Base-by-base conservation (phyloP, 1,140 invertebrate genomes). In the Pantala flavescens region DNA sequence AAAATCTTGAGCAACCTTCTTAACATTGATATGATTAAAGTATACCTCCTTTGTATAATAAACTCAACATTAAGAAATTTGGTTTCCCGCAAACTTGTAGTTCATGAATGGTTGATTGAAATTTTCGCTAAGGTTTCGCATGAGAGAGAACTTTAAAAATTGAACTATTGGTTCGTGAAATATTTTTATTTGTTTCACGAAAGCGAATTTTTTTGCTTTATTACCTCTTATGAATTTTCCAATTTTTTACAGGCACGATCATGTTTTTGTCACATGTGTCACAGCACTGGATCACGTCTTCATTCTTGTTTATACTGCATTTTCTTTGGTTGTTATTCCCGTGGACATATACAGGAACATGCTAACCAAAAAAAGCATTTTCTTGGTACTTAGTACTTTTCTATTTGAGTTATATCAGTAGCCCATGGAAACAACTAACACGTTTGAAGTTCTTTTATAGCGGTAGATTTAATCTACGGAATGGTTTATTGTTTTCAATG, bases 221-320 rank as follows among this genome's bases (percentile, higher is more conserved):
- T 71, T 42, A n/a, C n/a, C n/a, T n/a, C n/a, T n/a, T n/a, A n/a
- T n/a, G 36, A 55, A 76, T 23, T 74, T n/a, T 36, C 36, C 55
- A 75, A 74, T 75, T 77, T 78, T 82, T 84, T 84, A 63, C 81
- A 93, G 90, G 90, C 91, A 24, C 86, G 88, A 78, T 89, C 89
- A 82, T 89, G 89, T 79, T 85, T 90, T 71, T 94, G 93, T 83
- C 90, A 91, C 77, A 88, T 88, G 73, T 96, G 94, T 83, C 87
- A 90, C 78, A 87, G 88, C 71, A 85, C 88, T 77, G 89, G 90
- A 70, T 88, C 90, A 55, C 87, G 93, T 71, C 84, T 96, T 75
- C 93, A 96, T 84, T 91, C 93, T 28, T 98, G 96, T 82, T 84
- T 97, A 24, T 90, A 94, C 77, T 98, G 96, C 84, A 92, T 96